Conservation (phyloP, 1,140 invertebrate genomes). For the Zophobas morio region DNA sequence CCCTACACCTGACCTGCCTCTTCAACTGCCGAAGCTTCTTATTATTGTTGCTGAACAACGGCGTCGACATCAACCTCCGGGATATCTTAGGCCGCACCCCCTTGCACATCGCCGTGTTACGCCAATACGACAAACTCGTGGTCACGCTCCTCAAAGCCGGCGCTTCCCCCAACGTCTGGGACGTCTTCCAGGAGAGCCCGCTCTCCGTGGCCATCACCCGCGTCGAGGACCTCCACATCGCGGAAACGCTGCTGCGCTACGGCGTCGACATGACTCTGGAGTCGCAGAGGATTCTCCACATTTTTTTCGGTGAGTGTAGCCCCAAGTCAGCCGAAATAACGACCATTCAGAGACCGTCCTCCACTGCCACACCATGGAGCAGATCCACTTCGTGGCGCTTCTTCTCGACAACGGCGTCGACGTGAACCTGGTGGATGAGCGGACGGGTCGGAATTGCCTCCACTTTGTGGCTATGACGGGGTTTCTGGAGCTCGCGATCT, state of each 20-base stretch:
- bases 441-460: conserved; percentile 52
- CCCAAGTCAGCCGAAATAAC: background rate
- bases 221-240: background rate
- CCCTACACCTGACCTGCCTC: conserved; percentile 20
- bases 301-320: conserved; percentile 12
- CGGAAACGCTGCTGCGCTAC: background rate
- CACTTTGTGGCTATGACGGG: conserved; percentile 56
- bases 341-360: conserved; percentile 24
- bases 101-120: background rate
- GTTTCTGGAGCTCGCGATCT: conserved; percentile 45
- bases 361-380: background rate
- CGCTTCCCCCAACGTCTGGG: conserved; percentile 25
- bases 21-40: conserved; percentile 2
- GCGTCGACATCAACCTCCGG: conserved; percentile 23
- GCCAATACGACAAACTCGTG: background rate
- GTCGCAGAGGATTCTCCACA: background rate
- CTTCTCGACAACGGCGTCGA: conserved; percentile 47
- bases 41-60: conserved; percentile 10
- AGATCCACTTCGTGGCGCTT: conserved; percentile 18
- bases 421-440: conserved; percentile 18
- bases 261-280: conserved; percentile 2
- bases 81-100: conserved; percentile 18
- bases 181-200: conserved; percentile 41
- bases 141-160: conserved; percentile 12
- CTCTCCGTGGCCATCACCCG: background rate